Evolutionary conservation across 2,797 vertebrate species (phyloP).

Genomic region (Cirrhinus molitorella): DNA sequence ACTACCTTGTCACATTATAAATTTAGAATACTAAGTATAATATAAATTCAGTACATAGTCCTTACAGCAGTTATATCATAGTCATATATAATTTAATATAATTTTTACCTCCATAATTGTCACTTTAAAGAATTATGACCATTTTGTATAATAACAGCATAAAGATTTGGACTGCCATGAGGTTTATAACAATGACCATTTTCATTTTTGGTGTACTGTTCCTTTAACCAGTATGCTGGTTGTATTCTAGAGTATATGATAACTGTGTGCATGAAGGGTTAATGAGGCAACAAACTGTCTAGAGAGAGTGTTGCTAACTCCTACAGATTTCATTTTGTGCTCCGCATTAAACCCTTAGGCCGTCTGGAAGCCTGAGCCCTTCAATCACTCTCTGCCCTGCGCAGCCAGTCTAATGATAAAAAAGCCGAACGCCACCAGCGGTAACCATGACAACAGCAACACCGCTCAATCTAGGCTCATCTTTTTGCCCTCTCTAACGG

Average conservation of each 20-base stretch:
- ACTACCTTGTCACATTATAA: not conserved
- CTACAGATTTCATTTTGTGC: slow-evolving; percentile 32
- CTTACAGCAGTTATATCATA: too few relatives aligned
- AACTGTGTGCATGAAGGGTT: slow-evolving; percentile 10
- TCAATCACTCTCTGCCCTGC: slow-evolving; percentile 69
- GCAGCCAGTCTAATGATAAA: slow-evolving; percentile 69
- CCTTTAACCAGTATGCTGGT: slow-evolving; percentile 11
- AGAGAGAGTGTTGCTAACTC: slow-evolving; percentile 26
- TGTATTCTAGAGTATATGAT: slow-evolving; percentile 6
- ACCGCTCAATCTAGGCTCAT: slow-evolving; percentile 71
- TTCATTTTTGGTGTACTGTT: not conserved
- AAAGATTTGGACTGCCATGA: not conserved
- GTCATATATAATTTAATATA: not conserved
- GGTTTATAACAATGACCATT: not conserved
- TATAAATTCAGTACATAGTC: not conserved
- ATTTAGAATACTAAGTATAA: not conserved
- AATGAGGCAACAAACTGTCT: slow-evolving; percentile 16
- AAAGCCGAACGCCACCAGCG: slow-evolving; percentile 62
- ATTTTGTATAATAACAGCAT: too few relatives aligned
- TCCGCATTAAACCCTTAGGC: slow-evolving; percentile 24
- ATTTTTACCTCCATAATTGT: not conserved
- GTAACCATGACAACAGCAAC: slow-evolving; percentile 80
- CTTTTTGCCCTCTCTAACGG: slow-evolving; percentile 70
- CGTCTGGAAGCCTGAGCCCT: slow-evolving; percentile 5
- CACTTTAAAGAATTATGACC: not conserved